These are phyloP conservation scores for Corythaeola cristata DNA, from an alignment of 2,113 vertebrate genomes.

Conservation along the genomic window DNA sequence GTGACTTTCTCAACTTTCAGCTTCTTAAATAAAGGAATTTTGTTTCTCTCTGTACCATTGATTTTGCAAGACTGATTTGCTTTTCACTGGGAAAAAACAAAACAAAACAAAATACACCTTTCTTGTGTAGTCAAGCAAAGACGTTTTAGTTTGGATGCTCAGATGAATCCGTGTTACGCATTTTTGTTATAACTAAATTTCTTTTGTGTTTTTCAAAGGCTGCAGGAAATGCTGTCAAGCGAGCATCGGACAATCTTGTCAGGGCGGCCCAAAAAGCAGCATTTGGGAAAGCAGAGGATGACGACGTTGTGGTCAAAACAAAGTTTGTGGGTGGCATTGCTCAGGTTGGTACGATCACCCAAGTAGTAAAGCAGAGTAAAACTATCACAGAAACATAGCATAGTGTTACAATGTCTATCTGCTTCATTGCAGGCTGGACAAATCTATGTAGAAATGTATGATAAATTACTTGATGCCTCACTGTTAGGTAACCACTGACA, in stretches of 20 bases:
- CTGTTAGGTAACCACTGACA: neutral
- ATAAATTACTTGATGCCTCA: neutral
- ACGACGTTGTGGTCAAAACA: slow-evolving; percentile 94
- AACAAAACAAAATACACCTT: neutral
- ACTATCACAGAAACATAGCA: neutral
- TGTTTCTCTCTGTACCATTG: neutral
- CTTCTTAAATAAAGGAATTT: neutral
- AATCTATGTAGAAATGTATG: neutral
- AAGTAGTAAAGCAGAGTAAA: neutral
- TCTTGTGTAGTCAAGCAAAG: neutral
- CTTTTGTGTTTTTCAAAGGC: slow-evolving; percentile 73
- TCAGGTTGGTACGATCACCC: slow-evolving; percentile 81
- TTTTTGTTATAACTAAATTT: neutral
- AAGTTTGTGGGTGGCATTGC: slow-evolving; percentile 98
- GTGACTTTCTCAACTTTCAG: neutral
- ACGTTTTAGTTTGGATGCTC: neutral
- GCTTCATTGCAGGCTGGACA: neutral
- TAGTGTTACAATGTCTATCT: neutral
- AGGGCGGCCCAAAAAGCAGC: slow-evolving; percentile 97
- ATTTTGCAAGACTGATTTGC: neutral
- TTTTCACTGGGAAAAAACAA: neutral
- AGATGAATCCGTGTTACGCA: neutral
- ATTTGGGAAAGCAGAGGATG: slow-evolving; percentile 92
- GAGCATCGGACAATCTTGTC: slow-evolving; percentile 97
- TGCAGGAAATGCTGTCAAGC: slow-evolving; percentile 97